Evolutionary conservation across 2,888 invertebrate genomes (phyloP), one percentile per base, ranked within the genome.

Genomic region (Drepana falcataria): DNA sequence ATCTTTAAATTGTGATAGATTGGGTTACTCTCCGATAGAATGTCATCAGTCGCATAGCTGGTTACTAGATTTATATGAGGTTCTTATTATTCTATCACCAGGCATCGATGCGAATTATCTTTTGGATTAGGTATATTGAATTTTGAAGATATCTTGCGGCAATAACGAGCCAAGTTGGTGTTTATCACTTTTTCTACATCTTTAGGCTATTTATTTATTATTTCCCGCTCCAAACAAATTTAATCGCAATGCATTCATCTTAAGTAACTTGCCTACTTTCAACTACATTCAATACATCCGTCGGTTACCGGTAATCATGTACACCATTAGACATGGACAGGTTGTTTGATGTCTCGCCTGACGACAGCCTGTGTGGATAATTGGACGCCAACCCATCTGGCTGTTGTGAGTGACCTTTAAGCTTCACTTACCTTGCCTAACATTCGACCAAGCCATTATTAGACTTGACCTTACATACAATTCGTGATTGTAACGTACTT

Each of bases 321-420:
- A 44, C 44, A 9, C 44, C 44, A 44, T 44, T 52, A 47, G 6
- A 6, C 47, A 35, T 47, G 3, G 55, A 52, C 35, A 37, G 49
- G 49, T 37, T 35, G 52, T 52, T 51, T 58, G 55, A 49, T 35
- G 52, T 52, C 55, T 48, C 40, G 40, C 21, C 49, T 41, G 40
- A 51, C 51, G 61, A 63, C 75, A 66, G 62, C 59, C 73, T 67
- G 66, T 69, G 73, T 58, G 64, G 60, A 67, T 77, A 77, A 79
- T 78, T 79, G 77, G 70, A 69, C 61, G 60, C 56, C 58, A 62
- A 61, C 63, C 67, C 69, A 67, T 71, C 68, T 63, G 65, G 64
- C 61, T 57, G 57, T 57, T 21, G 21, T 21, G 21, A 54, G 57
- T 60, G 63, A 69, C 68, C 66, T 69, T 68, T 62, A 63, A 59